Percentiles rank a stretch among this genome's conserved stretches.
These are phyloP conservation scores for Hylaeus volcanicus DNA, from an alignment of 1,140 invertebrate genomes.

Conservation along the genomic window DNA sequence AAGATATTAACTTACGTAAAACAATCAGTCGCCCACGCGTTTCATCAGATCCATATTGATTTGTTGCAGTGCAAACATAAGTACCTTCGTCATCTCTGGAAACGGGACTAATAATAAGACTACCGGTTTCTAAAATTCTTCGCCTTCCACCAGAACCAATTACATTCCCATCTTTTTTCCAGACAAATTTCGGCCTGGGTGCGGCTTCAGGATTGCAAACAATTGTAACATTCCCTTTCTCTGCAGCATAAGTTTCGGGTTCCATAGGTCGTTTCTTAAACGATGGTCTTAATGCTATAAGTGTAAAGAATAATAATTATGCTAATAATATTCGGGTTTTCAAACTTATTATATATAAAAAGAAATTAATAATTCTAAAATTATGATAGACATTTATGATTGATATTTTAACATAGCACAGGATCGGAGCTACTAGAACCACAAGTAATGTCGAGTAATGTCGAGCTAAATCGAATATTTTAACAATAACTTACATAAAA, in stretches of 20 bases:
- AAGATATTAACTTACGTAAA: conserved; percentile 83
- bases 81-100: conserved; percentile 92
- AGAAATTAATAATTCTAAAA: too few relatives aligned
- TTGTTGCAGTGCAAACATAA: conserved; percentile 94
- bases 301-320: conserved; percentile 10
- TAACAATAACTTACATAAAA: conserved; percentile 84
- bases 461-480: background rate
- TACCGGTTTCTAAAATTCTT: conserved; percentile 90
- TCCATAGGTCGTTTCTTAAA: conserved; percentile 95
- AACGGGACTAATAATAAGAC: conserved; percentile 92
- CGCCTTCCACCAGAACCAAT: conserved; percentile 89
- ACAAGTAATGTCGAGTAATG: too few relatives aligned
- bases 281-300: conserved; percentile 89
- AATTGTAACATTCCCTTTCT: conserved; percentile 95
- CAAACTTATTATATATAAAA: background rate
- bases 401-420: too few relatives aligned
- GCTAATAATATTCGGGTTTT: background rate
- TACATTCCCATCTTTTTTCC: conserved; percentile 94
- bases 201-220: conserved; percentile 96
- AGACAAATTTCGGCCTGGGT: conserved; percentile 92
- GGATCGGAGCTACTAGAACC: too few relatives aligned
- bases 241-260: conserved; percentile 93
- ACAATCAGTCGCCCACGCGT: conserved; percentile 91
- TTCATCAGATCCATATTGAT: conserved; percentile 90
- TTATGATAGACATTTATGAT: too few relatives aligned